Evolutionary conservation across 2,888 invertebrate species (phyloP), one percentile per base, ranked within the genome.

Genomic region (Spatulosminthurus flaviceps): DNA sequence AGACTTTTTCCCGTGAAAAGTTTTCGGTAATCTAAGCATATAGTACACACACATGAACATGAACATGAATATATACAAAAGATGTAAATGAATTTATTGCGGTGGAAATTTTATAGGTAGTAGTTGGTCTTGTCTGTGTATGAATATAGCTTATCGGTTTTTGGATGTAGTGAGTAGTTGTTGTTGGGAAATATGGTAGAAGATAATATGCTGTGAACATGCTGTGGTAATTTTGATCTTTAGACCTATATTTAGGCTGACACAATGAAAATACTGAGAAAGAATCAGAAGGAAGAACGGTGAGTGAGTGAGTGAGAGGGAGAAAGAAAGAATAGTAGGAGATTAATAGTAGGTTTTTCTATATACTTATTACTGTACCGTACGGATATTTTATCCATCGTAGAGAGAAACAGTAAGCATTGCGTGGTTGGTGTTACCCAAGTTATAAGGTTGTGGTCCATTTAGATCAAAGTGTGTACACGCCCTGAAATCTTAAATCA

Each of bases 401-500:
- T 51, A 24, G 28, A 61, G 11, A 75, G 28, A 75, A 24, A 28
- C 51, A 60, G 22, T 1, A n/a, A 72, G 22, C 29, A 72, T 24
- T 43, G 42, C 34, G 72, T 42, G 42, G 72, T 42, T 72, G 72
- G 43, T 72, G 72, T 72, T 60, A 71, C 60, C 69, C 41, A 71
- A 77, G 71, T 69, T 77, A 69, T 69, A 77, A 77, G 78, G 72
- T 78, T 78, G 78, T 72, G 61, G 64, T 34, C 78, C 78, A 78
- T 78, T 78, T 71, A 64, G 78, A 78, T 78, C 78, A 78, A 78
- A 78, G 72, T 28, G 75, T 75, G 78, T 78, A 70, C 78, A 78
- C 78, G 78, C 78, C 78, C 78, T 78, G 64, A 72, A 78, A 78
- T 78, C 72, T 78, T 78, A 78, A 78, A 78, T 78, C 78, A 78